phyloP scores from a whole-genome alignment of 2,888 invertebrate genomes.

The Apotomis betuletana region DNA sequence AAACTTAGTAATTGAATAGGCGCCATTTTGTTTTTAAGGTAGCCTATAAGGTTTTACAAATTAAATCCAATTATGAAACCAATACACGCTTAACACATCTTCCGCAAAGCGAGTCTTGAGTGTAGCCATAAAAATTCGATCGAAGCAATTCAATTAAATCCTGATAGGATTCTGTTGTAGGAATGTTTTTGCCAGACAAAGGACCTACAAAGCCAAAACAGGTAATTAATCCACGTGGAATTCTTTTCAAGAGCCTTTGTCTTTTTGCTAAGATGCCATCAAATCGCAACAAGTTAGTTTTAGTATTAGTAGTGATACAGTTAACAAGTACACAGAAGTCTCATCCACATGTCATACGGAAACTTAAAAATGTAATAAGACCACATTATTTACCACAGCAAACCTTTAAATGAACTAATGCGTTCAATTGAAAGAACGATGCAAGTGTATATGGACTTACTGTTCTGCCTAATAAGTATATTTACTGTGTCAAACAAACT shows the following conservation, averaged over 20 bases:
- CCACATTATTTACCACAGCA: neutral
- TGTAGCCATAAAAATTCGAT: slow-evolving; percentile 59
- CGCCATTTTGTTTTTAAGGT: neutral
- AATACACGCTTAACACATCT: neutral
- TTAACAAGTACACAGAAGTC: slow-evolving; percentile 18
- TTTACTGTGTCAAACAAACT: slow-evolving; percentile 26
- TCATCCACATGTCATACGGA: neutral
- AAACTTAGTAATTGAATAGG: neutral
- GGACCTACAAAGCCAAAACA: slow-evolving; percentile 67
- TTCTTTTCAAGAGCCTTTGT: slow-evolving; percentile 58
- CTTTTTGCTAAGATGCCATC: slow-evolving; percentile 42
- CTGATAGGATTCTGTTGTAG: slow-evolving; percentile 61
- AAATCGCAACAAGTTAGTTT: slow-evolving; percentile 41
- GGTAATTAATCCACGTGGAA: slow-evolving; percentile 74
- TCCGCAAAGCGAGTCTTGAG: slow-evolving; percentile 15
- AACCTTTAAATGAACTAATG: too few species aligned
- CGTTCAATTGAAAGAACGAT: too few species aligned
- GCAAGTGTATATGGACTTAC: neutral
- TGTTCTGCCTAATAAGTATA: slow-evolving; percentile 9
- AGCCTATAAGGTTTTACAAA: too few species aligned
- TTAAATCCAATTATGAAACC: neutral
- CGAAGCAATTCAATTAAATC: slow-evolving; percentile 71
- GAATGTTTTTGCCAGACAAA: slow-evolving; percentile 67
- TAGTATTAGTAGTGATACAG: slow-evolving; percentile 6
- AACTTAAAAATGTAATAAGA: neutral